Percentiles rank a stretch among this genome's conserved stretches.
These are phyloP conservation scores for Macrotus californicus DNA, from an alignment of 2,113 vertebrate genomes.

Conservation along the genomic window DNA sequence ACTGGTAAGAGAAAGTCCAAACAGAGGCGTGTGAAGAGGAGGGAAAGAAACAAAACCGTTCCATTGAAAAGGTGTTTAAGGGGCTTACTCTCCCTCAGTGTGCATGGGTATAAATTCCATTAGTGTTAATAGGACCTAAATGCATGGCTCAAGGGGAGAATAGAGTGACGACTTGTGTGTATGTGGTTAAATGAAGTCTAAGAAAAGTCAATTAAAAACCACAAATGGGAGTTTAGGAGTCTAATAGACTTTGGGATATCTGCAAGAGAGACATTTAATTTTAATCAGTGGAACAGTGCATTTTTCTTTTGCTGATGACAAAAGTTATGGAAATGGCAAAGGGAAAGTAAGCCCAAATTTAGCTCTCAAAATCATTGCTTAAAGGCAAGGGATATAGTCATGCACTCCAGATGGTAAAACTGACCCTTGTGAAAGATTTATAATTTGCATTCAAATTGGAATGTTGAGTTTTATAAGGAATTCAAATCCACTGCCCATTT, in stretches of 20 bases:
- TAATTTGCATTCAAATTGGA: conserved; percentile 59
- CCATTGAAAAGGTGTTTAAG: conserved; percentile 78
- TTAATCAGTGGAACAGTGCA: conserved; percentile 33
- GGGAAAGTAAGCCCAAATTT: conserved; percentile 46
- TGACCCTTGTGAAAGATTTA: conserved; percentile 43
- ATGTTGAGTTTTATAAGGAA: conserved; percentile 42
- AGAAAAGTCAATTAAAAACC: conserved; percentile 67
- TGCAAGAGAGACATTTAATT: conserved; percentile 46
- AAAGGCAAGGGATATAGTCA: conserved; percentile 13
- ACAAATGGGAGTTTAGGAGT: conserved; percentile 41
- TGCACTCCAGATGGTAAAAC: conserved; percentile 36
- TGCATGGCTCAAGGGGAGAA: conserved; percentile 42
- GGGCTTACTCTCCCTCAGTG: conserved; percentile 66
- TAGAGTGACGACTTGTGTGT: conserved; percentile 48
- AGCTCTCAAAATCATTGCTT: conserved; percentile 40
- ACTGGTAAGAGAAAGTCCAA: conserved; percentile 56
- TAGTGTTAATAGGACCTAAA: conserved; percentile 75
- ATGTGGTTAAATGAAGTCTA: conserved; percentile 61
- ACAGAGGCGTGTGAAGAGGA: conserved; percentile 63
- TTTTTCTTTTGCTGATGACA: conserved; percentile 43
- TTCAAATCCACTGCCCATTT: conserved; percentile 36
- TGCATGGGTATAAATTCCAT: conserved; percentile 68
- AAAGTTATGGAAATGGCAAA: conserved; percentile 34
- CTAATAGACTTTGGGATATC: conserved; percentile 47
- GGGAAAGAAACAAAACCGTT: conserved; percentile 73